Evolutionary conservation across 2,888 invertebrate species (phyloP), one percentile per base, ranked within the genome.

Genomic region (Nipponacmea schrenckii): DNA sequence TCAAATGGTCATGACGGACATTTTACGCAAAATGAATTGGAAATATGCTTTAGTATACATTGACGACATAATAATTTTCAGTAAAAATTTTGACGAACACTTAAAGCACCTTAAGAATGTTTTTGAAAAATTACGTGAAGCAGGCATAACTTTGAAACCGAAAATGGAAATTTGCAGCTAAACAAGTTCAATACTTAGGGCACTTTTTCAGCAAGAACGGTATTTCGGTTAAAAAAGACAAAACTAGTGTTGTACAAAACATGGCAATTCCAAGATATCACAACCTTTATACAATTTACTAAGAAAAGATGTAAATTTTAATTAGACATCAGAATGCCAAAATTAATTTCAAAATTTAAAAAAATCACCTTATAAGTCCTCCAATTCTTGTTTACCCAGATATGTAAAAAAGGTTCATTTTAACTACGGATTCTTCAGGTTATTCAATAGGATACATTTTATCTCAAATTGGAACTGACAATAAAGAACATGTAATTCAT

Each of bases 281-380:
- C 73, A 75, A 15, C 87, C 87, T 0, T 70, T 89, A 14, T 82
- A 88, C 73, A 50, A 70, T 0, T 71, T 87, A 15, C 72, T 85
- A 26, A 79, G 79, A 70, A 84, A 81, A 68, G 78, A 83, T 62
- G n/a, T n/a, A n/a, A n/a, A n/a, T n/a, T n/a, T n/a, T n/a, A n/a
- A n/a, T n/a, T n/a, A n/a, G n/a, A n/a, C 71, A 71, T 72, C 77
- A 12, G 56, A 74, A 5, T 86, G 85, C 72, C 76, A 86, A 67
- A 26, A 69, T 3, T 81, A 85, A 5, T 86, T 88, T 63, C 70
- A 83, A 15, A 56, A 72, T n/a, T 77, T 87, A 26, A 89, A 88
- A 72, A 4, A 67, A 10, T 70, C 73, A n/a, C 12, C 62, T 82
- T 5, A 70, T 73, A 7, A 69, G 75, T 17, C 70, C 76, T 17